phyloP scores from a whole-genome alignment of 2,113 vertebrate genomes.

The Delphinus delphis region DNA sequence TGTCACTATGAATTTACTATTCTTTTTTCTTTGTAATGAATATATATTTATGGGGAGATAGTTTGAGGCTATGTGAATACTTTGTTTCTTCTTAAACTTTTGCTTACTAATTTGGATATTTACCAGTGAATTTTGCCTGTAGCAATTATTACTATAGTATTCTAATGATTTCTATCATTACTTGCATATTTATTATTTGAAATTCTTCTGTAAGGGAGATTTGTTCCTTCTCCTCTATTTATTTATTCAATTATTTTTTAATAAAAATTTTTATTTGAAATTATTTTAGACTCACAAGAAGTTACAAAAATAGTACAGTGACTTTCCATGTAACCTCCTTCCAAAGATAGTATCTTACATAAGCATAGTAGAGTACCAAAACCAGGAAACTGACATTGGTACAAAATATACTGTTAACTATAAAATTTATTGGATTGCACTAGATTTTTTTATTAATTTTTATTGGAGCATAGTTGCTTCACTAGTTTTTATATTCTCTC shows the following conservation, averaged over 20 bases:
- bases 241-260: not conserved
- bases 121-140: not conserved
- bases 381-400: not conserved
- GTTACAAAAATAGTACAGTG: not conserved
- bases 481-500: not conserved
- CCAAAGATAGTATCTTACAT: not conserved
- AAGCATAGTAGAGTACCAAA: not conserved
- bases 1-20: not conserved
- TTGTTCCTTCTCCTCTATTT: not conserved
- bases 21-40: not conserved
- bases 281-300: not conserved
- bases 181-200: not conserved
- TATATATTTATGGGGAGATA: not conserved
- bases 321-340: not conserved
- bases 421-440: not conserved
- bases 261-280: not conserved
- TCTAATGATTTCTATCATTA: not conserved
- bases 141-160: not conserved
- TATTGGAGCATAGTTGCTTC: not conserved
- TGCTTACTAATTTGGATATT: not conserved
- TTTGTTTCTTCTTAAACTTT: not conserved
- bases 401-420: not conserved
- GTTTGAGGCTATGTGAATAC: not conserved
- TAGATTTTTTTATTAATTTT: not conserved
- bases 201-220: not conserved